A percentile compares a stretch with the other conserved stretches of the same genome.
These are phyloP conservation scores for Mus minutoides DNA, from an alignment of 2,797 vertebrate genomes.

Conservation along the genomic window DNA sequence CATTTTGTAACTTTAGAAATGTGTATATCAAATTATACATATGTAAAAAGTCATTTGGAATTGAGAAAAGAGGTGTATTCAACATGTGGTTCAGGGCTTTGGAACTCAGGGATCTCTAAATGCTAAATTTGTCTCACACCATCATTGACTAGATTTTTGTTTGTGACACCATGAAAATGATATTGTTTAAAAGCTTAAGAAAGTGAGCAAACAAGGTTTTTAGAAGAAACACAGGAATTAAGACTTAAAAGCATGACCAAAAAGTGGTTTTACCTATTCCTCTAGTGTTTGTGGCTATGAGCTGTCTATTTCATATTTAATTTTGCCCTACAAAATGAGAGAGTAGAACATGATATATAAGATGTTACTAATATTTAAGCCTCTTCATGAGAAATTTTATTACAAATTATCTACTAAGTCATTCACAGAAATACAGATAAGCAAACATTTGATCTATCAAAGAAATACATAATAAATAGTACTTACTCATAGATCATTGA, in stretches of 20 bases:
- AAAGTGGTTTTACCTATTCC: neutral
- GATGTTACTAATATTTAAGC: neutral
- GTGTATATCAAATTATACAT: neutral
- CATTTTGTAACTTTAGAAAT: neutral
- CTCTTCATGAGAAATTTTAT: neutral
- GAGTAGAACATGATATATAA: neutral
- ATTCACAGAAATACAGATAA: neutral
- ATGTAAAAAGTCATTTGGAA: neutral
- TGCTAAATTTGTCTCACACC: neutral
- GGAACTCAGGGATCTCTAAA: neutral
- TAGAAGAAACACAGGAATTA: neutral
- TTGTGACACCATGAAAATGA: neutral
- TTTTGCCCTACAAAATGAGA: neutral
- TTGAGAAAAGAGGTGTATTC: neutral
- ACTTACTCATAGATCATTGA: slow-evolving; percentile 85
- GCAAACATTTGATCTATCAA: neutral
- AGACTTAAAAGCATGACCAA: neutral
- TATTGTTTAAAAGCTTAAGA: neutral
- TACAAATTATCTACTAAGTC: neutral
- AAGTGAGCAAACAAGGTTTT: neutral
- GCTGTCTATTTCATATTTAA: neutral
- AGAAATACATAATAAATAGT: slow-evolving; percentile 41
- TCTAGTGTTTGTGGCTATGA: neutral
- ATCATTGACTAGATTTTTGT: neutral
- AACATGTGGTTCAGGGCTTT: neutral